These are phyloP conservation scores for Macaca fascicularis DNA, from an alignment of 2,113 vertebrate species.

Conservation along the genomic window DNA sequence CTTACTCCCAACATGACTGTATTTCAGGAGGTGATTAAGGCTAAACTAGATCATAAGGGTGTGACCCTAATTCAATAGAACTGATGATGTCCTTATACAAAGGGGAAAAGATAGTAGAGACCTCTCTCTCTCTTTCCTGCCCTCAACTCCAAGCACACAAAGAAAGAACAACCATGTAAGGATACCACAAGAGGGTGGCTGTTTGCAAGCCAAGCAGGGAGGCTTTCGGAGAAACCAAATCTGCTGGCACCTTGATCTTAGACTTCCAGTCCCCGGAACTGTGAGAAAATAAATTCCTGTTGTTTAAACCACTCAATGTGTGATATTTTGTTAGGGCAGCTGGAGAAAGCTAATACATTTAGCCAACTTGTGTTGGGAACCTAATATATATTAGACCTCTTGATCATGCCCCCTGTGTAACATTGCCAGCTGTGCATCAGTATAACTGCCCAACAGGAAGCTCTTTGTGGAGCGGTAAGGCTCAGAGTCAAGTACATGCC, in stretches of 20 bases:
- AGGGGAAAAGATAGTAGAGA: not conserved
- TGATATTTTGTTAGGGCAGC: not conserved
- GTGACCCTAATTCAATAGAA: not conserved
- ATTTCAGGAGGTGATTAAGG: not conserved
- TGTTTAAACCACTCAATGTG: not conserved
- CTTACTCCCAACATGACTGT: not conserved
- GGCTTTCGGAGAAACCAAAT: not conserved
- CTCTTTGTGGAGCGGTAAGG: not conserved
- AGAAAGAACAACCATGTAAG: not conserved
- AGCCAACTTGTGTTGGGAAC: not conserved
- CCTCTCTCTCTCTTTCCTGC: not conserved
- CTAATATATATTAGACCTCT: not conserved
- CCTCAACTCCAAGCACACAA: no score
- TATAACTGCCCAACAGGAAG: not conserved
- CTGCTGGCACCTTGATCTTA: not conserved
- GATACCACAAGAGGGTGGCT: not conserved
- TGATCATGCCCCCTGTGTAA: no score
- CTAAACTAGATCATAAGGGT: not conserved
- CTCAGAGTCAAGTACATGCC: not conserved
- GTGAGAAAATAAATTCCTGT: not conserved
- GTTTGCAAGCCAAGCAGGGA: not conserved
- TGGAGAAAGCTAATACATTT: not conserved
- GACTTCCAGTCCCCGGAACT: not conserved
- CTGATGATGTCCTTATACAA: not conserved
- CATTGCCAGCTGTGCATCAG: no score